Evolutionary conservation across 1,140 invertebrate genomes (phyloP).

Genomic region (Andrena cerasifolii): DNA sequence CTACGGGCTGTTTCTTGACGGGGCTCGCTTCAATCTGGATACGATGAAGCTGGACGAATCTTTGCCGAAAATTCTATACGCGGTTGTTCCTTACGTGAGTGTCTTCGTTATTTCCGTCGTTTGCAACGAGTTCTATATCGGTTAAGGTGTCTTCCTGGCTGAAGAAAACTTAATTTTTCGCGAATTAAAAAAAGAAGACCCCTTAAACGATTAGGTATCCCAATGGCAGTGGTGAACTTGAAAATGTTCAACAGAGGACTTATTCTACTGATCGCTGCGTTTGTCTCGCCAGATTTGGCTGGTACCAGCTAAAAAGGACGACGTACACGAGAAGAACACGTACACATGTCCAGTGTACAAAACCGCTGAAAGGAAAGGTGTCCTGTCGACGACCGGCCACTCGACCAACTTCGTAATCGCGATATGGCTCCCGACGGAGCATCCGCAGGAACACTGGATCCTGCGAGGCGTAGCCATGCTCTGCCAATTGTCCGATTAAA

Average conservation of each 20-base stretch:
- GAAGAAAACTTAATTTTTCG: not conserved
- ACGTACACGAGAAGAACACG: slow-evolving; percentile 85
- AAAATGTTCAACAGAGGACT: too few relatives aligned
- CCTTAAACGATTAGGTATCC: too few relatives aligned
- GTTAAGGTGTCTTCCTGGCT: not conserved
- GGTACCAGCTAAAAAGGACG: slow-evolving; percentile 87
- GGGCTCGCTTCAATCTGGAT: slow-evolving; percentile 91
- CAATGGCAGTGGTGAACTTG: too few relatives aligned
- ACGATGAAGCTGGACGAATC: slow-evolving; percentile 90
- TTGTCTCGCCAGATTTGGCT: slow-evolving; percentile 87
- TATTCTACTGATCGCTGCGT: not conserved
- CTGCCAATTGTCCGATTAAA: slow-evolving; percentile 88
- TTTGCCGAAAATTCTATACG: slow-evolving; percentile 90
- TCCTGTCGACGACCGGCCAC: slow-evolving; percentile 95
- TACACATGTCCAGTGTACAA: slow-evolving; percentile 95
- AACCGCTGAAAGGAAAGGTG: slow-evolving; percentile 92
- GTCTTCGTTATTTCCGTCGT: not conserved
- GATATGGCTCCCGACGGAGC: slow-evolving; percentile 88
- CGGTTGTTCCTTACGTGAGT: slow-evolving; percentile 90
- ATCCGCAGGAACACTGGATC: slow-evolving; percentile 92
- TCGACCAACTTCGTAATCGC: slow-evolving; percentile 96
- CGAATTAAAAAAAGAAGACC: not conserved
- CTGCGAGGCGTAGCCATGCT: slow-evolving; percentile 93
- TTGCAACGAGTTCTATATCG: not conserved
- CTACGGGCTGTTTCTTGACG: slow-evolving; percentile 93